Evolutionary conservation across 2,888 invertebrate species (phyloP).

Genomic region (Volucella zonaria): DNA sequence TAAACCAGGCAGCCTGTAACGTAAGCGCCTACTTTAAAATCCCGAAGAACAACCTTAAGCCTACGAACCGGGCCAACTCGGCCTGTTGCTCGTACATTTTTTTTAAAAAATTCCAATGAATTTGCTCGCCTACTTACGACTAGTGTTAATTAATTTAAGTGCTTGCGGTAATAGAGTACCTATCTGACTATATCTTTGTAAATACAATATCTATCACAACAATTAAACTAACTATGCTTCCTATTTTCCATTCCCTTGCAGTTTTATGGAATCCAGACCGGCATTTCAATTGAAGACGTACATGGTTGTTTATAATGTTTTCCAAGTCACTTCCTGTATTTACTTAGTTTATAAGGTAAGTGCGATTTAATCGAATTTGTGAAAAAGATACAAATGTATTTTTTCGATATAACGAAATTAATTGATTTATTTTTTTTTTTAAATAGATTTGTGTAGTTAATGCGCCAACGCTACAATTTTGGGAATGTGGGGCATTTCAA

Average conservation of each 20-base stretch:
- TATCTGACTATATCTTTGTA: too few species aligned
- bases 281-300: slow-evolving; percentile 87
- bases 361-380: slow-evolving; percentile 2
- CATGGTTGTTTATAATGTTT: slow-evolving; percentile 90
- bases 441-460: slow-evolving; percentile 76
- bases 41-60: too few species aligned
- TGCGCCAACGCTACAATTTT: slow-evolving; percentile 75
- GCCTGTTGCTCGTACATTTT: too few species aligned
- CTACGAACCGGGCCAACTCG: too few species aligned
- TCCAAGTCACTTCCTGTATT: slow-evolving; percentile 85
- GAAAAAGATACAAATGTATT: not conserved
- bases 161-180: too few species aligned
- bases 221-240: too few species aligned
- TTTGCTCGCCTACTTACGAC: too few species aligned
- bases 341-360: slow-evolving; percentile 77
- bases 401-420: not conserved
- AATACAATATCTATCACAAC: too few species aligned
- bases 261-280: slow-evolving; percentile 87
- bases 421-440: slow-evolving; percentile 1
- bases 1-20: too few species aligned
- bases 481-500: slow-evolving; percentile 75
- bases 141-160: too few species aligned
- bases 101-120: too few species aligned
- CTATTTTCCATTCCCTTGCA: slow-evolving; percentile 52
- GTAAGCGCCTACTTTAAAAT: too few species aligned